Percentiles rank a stretch among this genome's conserved stretches.
phyloP scores from a whole-genome alignment of 1,140 invertebrate genomes.

The Acromyrmex heyeri region DNA sequence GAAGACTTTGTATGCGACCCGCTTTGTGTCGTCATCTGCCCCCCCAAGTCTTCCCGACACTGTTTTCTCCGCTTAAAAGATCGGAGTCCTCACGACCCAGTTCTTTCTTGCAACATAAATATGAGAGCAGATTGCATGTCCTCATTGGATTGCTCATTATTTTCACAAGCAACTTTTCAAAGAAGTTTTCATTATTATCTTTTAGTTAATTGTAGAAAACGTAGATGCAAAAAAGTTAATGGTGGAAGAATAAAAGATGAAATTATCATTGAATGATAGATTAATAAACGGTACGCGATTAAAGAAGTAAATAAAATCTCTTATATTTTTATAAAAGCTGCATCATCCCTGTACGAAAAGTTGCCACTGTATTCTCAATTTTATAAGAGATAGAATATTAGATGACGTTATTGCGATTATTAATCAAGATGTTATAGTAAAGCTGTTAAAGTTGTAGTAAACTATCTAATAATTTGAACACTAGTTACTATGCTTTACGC shows the following conservation, averaged over 20 bases:
- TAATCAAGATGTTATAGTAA: slow-evolving; percentile 9
- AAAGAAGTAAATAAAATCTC: background rate
- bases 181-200: background rate
- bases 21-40: slow-evolving; percentile 26
- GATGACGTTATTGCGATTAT: slow-evolving; percentile 4
- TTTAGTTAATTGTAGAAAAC: background rate
- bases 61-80: slow-evolving; percentile 37
- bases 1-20: slow-evolving; percentile 50
- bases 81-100: background rate
- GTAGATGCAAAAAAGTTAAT: background rate
- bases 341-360: background rate
- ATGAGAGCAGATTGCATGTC: background rate
- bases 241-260: background rate
- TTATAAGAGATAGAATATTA: slow-evolving; percentile 6
- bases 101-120: slow-evolving; percentile 30
- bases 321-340: background rate
- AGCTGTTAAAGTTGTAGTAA: background rate
- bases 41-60: background rate
- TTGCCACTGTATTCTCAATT: background rate
- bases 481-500: background rate
- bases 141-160: background rate
- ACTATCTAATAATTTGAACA: slow-evolving; percentile 16
- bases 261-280: background rate
- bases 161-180: background rate
- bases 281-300: background rate